Evolutionary conservation across 2,797 vertebrate genomes (phyloP).

Genomic region (Myotis daubentonii): DNA sequence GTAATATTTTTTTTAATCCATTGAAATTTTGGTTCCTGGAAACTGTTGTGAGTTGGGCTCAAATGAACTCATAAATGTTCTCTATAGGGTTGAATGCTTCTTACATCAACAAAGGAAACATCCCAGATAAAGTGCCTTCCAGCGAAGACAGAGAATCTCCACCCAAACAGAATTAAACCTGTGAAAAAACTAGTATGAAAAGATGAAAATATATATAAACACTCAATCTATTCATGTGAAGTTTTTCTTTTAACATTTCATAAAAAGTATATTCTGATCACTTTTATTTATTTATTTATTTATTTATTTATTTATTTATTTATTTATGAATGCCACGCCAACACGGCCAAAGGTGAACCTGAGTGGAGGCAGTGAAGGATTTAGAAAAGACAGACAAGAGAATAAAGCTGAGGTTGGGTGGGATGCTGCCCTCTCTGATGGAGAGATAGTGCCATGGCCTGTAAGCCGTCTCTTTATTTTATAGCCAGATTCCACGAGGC

Average conservation of each 20-base stretch:
- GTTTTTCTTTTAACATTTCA: background rate
- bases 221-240: background rate
- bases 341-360: too few species aligned
- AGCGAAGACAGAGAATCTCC: background rate
- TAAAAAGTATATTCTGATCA: background rate
- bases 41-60: background rate
- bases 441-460: too few species aligned
- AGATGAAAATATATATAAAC: background rate
- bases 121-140: background rate
- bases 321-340: too few species aligned
- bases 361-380: too few species aligned
- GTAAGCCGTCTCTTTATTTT: too few species aligned
- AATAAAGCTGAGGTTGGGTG: too few species aligned
- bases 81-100: background rate
- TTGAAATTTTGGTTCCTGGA: background rate
- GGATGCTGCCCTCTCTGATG: too few species aligned
- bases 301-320: too few species aligned
- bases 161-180: background rate
- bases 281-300: too few species aligned
- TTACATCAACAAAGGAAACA: background rate
- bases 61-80: background rate
- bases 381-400: too few species aligned
- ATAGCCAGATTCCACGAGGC: too few species aligned
- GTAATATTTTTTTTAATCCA: background rate
- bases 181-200: background rate